Evolutionary conservation across 2,113 vertebrate species (phyloP).

Genomic region (Illadopsis cleaveri): DNA sequence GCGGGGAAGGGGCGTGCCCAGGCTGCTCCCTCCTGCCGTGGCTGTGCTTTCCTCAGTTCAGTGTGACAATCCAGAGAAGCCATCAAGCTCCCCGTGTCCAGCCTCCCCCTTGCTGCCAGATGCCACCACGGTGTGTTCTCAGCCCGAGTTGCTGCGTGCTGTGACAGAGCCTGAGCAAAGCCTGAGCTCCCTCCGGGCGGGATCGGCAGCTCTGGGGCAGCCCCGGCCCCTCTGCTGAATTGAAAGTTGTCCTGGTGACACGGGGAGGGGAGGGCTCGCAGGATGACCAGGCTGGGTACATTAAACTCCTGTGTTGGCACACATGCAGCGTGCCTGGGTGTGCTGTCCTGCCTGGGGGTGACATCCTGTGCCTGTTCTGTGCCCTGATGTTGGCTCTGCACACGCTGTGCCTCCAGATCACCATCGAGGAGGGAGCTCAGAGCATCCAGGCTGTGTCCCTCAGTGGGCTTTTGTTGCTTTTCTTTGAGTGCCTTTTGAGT

Average conservation of each 20-base stretch:
- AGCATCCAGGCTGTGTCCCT: background rate
- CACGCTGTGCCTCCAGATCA: accelerated
- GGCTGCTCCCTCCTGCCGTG: background rate
- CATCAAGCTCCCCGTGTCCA: background rate
- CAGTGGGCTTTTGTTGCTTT: background rate
- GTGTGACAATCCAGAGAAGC: background rate
- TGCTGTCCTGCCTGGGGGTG: background rate
- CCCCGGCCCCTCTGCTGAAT: background rate
- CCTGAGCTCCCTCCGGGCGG: background rate
- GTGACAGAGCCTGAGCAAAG: background rate
- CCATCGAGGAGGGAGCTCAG: background rate
- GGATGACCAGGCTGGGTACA: background rate
- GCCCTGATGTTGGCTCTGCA: background rate
- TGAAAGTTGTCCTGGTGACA: background rate
- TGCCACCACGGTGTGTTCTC: accelerated
- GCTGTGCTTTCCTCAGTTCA: background rate
- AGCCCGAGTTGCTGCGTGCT: background rate
- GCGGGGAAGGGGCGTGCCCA: accelerated
- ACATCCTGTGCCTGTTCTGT: background rate
- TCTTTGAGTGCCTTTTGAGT: conserved; percentile 50
- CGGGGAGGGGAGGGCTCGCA: background rate
- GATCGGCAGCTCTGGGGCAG: background rate
- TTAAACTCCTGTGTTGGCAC: accelerated
- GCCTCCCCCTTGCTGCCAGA: background rate
- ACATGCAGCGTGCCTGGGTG: background rate